Percentiles rank a stretch among this genome's conserved stretches.
phyloP scores from a whole-genome alignment of 2,113 vertebrate genomes.

The Aleadryas rufinucha region DNA sequence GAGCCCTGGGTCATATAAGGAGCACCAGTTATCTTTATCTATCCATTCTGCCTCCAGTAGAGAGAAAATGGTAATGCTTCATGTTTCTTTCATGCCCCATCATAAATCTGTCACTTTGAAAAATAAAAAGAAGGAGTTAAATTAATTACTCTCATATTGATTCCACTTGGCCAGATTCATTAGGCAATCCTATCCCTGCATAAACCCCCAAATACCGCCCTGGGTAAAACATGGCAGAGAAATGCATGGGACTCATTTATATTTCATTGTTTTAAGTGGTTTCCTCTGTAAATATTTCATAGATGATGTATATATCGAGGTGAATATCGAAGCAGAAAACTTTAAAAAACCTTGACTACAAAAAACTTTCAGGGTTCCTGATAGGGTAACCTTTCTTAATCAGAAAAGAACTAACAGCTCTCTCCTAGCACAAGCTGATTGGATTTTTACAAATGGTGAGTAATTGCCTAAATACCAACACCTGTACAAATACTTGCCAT shows the following conservation, averaged over 20 bases:
- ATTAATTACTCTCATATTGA: slow-evolving; percentile 25
- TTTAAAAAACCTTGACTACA: not conserved
- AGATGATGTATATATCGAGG: not conserved
- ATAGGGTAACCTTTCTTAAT: not conserved
- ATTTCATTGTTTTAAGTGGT: slow-evolving; percentile 46
- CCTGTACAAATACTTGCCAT: not conserved
- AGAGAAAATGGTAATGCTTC: not conserved
- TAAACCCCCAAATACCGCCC: not conserved
- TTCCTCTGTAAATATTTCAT: slow-evolving; percentile 36
- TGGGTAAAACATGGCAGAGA: not conserved
- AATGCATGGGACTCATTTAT: not conserved
- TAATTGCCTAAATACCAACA: not conserved
- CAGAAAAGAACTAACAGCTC: not conserved
- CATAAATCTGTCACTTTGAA: slow-evolving; percentile 21
- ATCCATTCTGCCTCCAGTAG: not conserved
- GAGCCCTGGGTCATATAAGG: not conserved
- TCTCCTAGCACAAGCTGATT: not conserved
- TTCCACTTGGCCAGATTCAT: not conserved
- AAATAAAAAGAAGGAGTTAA: not conserved
- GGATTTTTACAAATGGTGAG: not conserved
- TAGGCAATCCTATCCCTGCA: not conserved
- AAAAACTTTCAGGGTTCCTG: not conserved
- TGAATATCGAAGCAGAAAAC: not conserved
- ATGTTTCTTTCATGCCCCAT: not conserved
- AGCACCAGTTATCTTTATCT: not conserved